Evolutionary conservation across 2,888 invertebrate genomes (phyloP), one percentile per base, ranked within the genome.

Genomic region (Ichneumoninae sp.): DNA sequence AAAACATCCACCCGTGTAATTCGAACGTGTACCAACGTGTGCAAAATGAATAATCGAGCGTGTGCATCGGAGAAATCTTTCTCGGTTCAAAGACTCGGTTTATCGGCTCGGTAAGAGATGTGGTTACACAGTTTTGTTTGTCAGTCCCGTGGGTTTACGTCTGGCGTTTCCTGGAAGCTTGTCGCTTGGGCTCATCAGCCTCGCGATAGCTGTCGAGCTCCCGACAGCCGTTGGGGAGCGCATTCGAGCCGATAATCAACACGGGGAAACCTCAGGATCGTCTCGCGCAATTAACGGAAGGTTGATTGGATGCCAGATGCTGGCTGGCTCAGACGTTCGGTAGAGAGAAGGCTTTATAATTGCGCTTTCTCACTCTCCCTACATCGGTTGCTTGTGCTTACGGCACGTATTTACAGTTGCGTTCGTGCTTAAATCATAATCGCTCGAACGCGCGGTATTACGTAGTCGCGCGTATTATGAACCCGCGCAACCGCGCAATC

Each of bases 231-330:
- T 77, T 50, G 22, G 52, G 33, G 69, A 71, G 72, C 13, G 19
- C 69, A 71, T 77, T 80, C 68, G 54, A 44, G n/a, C 71, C 75
- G 84, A 86, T 84, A 84, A 86, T 86, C 80, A 83, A 86, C 75
- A 74, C 68, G 65, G 71, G 79, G 85, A 83, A 86, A 83, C 81
- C 83, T 82, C 81, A 79, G 79, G 74, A 86, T 85, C 70, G 79
- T 80, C 82, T 83, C 80, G 78, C 75, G 82, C 84, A 84, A 86
- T 83, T 86, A 85, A 77, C 82, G 85, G 57, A 79, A 86, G 76
- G 76, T 76, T 86, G 86, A 86, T 86, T 86, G 85, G 83, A 86
- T 83, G 81, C 75, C 79, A 86, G 85, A 77, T 85, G 69, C 80
- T 76, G 44, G 72, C 40, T 72, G 60, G 60, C 44, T 30, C 72